These are phyloP conservation scores for Araneus ventricosus DNA, from an alignment of 1,140 invertebrate genomes.

Conservation along the genomic window DNA sequence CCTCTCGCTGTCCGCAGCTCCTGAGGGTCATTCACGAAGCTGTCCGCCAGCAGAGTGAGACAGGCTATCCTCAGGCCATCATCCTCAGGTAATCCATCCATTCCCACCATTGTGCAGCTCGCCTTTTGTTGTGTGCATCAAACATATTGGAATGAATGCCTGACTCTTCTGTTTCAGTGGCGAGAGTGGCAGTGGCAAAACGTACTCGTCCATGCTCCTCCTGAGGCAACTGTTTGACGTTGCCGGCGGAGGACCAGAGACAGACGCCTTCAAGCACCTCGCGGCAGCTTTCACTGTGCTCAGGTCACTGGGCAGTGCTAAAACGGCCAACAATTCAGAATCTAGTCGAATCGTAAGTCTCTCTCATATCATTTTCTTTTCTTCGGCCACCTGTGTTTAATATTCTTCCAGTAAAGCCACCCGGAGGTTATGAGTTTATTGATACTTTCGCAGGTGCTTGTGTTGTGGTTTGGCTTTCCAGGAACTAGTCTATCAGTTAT, in stretches of 20 bases:
- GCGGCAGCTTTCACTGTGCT: constrained; percentile 96
- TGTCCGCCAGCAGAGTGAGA: constrained; percentile 94
- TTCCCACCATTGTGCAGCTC: neutral
- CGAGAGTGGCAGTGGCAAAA: constrained; percentile 96
- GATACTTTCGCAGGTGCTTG: neutral
- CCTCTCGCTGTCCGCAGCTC: constrained; percentile 87
- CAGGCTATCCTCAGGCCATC: constrained; percentile 95
- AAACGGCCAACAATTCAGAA: constrained; percentile 93
- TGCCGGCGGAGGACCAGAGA: constrained; percentile 94
- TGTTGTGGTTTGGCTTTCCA: too few relatives aligned
- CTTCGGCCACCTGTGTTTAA: neutral
- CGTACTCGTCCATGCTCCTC: constrained; percentile 94
- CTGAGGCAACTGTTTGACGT: constrained; percentile 94
- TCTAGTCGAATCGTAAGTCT: constrained; percentile 93
- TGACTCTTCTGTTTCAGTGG: constrained; percentile 82
- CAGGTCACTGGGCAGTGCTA: constrained; percentile 92
- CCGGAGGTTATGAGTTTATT: neutral
- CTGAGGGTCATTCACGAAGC: constrained; percentile 94
- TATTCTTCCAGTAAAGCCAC: neutral
- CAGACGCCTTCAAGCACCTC: constrained; percentile 97
- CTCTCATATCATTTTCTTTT: neutral
- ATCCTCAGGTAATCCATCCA: constrained; percentile 88
- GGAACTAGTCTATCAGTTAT: neutral
- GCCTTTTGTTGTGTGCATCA: too few relatives aligned
- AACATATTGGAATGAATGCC: neutral